phyloP scores from a whole-genome alignment of 2,888 invertebrate genomes.

The Cataglyphis altisquamis region DNA sequence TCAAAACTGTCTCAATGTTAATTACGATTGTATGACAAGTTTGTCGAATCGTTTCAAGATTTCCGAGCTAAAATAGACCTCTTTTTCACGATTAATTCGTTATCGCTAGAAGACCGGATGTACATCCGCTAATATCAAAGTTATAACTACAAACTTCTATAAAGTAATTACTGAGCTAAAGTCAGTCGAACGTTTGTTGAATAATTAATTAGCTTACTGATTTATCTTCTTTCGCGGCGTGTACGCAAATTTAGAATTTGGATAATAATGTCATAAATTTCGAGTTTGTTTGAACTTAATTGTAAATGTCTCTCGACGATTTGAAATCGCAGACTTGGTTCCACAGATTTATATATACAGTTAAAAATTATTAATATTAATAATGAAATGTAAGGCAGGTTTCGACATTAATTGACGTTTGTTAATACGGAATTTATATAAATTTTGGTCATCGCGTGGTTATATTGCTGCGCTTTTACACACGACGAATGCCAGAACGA shows the following conservation, averaged over 20 bases:
- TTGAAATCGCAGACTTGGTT: background rate
- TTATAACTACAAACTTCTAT: slow-evolving; percentile 24
- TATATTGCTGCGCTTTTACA: background rate
- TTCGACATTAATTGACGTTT: background rate
- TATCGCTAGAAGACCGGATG: slow-evolving; percentile 43
- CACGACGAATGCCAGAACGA: background rate
- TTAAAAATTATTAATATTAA: slow-evolving; percentile 13
- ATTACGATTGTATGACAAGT: background rate
- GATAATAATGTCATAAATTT: slow-evolving; percentile 15
- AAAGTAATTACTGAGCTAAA: slow-evolving; percentile 11
- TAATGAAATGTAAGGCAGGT: background rate
- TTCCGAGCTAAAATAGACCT: slow-evolving; percentile 5
- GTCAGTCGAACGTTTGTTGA: slow-evolving; percentile 4
- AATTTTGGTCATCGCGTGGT: background rate
- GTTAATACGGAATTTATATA: background rate
- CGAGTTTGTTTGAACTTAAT: background rate
- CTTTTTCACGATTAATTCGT: slow-evolving; percentile 38
- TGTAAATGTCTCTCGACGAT: background rate
- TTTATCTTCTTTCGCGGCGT: background rate
- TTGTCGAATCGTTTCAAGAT: slow-evolving; percentile 3
- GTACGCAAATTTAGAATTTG: background rate
- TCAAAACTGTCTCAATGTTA: background rate
- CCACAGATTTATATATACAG: background rate
- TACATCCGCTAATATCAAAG: slow-evolving; percentile 45
- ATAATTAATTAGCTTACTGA: background rate